These are phyloP conservation scores for Maniola jurtina DNA, from an alignment of 1,140 invertebrate genomes.

Conservation along the genomic window DNA sequence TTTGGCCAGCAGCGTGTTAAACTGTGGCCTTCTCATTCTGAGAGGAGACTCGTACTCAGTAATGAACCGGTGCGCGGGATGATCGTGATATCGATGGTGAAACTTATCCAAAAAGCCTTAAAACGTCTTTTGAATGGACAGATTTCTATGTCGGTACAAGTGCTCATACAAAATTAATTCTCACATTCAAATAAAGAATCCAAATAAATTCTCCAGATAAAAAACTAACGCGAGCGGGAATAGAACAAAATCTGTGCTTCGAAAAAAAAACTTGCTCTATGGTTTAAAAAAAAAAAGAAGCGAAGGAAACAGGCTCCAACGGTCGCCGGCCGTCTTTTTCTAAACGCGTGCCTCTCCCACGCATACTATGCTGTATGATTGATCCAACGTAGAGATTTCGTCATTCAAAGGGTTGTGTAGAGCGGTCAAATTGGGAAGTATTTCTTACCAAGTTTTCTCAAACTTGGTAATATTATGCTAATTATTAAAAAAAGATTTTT, in stretches of 20 bases:
- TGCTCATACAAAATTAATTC: neutral
- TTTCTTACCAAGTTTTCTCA: no score
- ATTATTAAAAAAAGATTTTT: no score
- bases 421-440: neutral
- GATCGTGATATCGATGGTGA: no score
- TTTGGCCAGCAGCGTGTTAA: no score
- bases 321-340: constrained; percentile 20
- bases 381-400: neutral
- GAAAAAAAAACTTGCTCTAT: constrained; percentile 30
- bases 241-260: constrained; percentile 20
- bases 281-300: constrained; percentile 29
- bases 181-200: neutral
- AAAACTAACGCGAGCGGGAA: constrained; percentile 15
- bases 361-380: constrained; percentile 13
- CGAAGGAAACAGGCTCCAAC: constrained; percentile 29
- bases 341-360: constrained; percentile 27
- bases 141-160: neutral
- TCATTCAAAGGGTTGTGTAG: neutral
- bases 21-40: no score
- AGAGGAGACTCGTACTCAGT: no score
- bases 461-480: no score
- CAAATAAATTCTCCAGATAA: constrained; percentile 4
- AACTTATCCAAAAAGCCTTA: no score
- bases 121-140: no score
- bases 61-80: no score